Evolutionary conservation across 2,113 vertebrate genomes (phyloP).

Genomic region (Upupa epops): DNA sequence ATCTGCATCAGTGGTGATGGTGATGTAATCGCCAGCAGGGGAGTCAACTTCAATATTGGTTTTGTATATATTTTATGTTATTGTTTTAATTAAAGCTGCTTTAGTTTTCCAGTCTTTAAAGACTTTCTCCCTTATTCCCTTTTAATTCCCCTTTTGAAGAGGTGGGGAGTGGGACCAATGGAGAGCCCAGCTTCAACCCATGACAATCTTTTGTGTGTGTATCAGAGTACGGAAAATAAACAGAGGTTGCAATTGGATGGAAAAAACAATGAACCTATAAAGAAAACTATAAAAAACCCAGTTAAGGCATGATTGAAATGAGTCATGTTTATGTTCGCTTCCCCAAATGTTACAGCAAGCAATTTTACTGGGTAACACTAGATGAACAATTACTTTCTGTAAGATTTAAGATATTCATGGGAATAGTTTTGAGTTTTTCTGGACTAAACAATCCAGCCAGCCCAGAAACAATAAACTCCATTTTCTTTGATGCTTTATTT

Average conservation of each 20-base stretch:
- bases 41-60: too few species aligned
- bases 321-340: background rate
- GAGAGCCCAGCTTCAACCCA: too few species aligned
- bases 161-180: too few species aligned
- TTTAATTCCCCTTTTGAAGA: too few species aligned
- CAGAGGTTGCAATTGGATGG: background rate
- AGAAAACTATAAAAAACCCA: background rate
- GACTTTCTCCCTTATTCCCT: too few species aligned
- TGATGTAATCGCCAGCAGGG: too few species aligned
- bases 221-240: background rate
- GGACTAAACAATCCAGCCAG: background rate
- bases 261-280: background rate
- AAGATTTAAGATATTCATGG: background rate
- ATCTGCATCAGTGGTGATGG: too few species aligned
- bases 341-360: background rate
- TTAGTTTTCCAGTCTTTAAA: too few species aligned
- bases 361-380: background rate
- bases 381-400: background rate
- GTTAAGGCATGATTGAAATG: background rate
- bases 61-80: too few species aligned
- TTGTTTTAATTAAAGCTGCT: too few species aligned
- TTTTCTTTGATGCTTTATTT: background rate
- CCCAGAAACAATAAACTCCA: background rate
- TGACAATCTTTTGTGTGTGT: background rate
- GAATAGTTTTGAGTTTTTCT: background rate